These are phyloP conservation scores for Ochropacha duplaris DNA, from an alignment of 2,888 invertebrate genomes.

Conservation along the genomic window DNA sequence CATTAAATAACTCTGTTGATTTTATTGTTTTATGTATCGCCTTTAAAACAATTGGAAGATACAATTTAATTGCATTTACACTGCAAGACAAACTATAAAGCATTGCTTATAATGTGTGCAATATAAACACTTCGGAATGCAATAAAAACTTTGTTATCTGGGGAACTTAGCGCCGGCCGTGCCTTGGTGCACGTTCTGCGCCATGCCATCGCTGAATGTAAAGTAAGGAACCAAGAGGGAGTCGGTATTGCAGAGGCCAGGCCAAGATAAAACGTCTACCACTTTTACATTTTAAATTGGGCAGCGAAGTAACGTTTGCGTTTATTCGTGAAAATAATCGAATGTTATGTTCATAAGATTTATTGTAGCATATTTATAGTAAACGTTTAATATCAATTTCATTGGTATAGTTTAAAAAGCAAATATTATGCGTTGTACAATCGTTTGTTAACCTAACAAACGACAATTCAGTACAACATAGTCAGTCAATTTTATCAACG, in stretches of 20 bases:
- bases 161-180: conserved; percentile 5
- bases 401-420: too few species aligned
- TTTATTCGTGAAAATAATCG: not conserved
- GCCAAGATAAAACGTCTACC: conserved; percentile 14
- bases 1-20: too few species aligned
- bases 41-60: not conserved
- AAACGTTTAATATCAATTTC: too few species aligned
- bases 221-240: conserved; percentile 21
- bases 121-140: conserved; percentile 5
- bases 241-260: conserved; percentile 15
- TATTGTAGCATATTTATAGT: not conserved
- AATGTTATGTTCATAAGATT: not conserved
- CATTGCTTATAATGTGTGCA: not conserved
- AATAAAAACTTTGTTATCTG: conserved; percentile 8
- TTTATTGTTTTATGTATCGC: too few species aligned
- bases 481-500: too few species aligned
- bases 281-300: conserved; percentile 35
- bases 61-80: not conserved
- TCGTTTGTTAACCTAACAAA: too few species aligned
- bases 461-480: too few species aligned
- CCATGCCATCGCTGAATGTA: conserved; percentile 27
- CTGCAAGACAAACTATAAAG: not conserved
- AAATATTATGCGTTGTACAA: too few species aligned
- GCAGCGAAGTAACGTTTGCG: conserved; percentile 17
- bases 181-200: conserved; percentile 13